These are phyloP conservation scores for Sinelater perroti DNA, from an alignment of 2,888 invertebrate genomes.

Conservation along the genomic window DNA sequence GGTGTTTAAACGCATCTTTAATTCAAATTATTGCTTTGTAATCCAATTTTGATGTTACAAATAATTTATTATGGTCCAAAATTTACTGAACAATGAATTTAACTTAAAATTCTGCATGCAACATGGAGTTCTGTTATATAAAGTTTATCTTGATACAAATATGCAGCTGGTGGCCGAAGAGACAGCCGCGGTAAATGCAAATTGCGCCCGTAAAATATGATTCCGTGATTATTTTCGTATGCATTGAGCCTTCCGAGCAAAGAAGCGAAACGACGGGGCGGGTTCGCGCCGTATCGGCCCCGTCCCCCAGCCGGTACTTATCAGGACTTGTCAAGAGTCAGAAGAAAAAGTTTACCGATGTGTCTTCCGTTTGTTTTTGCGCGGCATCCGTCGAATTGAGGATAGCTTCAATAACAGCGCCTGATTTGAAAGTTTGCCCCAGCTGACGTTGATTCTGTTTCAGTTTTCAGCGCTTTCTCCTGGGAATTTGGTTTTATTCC, in stretches of 20 bases:
- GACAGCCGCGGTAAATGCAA: too few species aligned
- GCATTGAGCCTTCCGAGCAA: slow-evolving; percentile 34
- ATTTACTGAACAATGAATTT: too few species aligned
- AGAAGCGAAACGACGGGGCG: slow-evolving; percentile 36
- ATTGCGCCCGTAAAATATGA: slow-evolving; percentile 14
- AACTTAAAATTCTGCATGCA: too few species aligned
- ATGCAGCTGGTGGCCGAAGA: too few species aligned
- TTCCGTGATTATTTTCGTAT: slow-evolving; percentile 38
- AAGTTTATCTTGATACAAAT: too few species aligned
- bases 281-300: slow-evolving; percentile 36
- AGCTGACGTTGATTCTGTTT: slow-evolving; percentile 39
- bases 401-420: slow-evolving; percentile 38
- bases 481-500: slow-evolving; percentile 34
- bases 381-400: slow-evolving; percentile 38
- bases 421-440: slow-evolving; percentile 37
- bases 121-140: too few species aligned
- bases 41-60: too few species aligned
- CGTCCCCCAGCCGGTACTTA: slow-evolving; percentile 39
- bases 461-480: slow-evolving; percentile 31
- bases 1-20: too few species aligned
- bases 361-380: slow-evolving; percentile 41
- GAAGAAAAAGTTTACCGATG: slow-evolving; percentile 42
- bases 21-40: too few species aligned
- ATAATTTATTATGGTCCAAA: too few species aligned
- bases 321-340: slow-evolving; percentile 42